Base-by-base conservation (phyloP, 2,888 invertebrate genomes). In the Limnephilus marmoratus region DNA sequence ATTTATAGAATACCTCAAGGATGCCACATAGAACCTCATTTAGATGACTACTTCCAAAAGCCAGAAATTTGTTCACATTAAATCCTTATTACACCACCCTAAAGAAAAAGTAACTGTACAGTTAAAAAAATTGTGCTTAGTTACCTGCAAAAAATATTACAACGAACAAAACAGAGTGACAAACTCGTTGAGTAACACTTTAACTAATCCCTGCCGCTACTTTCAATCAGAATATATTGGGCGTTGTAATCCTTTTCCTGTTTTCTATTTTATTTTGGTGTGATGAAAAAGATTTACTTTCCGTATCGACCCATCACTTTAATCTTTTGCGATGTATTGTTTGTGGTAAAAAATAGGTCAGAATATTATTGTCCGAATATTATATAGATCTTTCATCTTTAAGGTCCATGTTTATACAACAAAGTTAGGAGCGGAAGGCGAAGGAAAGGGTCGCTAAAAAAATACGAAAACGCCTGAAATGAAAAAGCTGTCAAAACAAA, bases 401-500 rank as follows among this genome's bases (percentile, higher is more conserved):
- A 2, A 9, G 7, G 9, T 86, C 49, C 29, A 49, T 86, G 86
- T 86, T 86, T 86, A 49, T 86, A 86, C 86, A 86, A 86, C n/a
- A 86, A 86, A 49, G 49, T 49, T 86, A 49, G 12, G 18, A 86
- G 49, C n/a, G 29, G 37, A 86, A 86, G 45, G 49, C 4, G 15
- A 13, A 86, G 13, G 86, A 45, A 86, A 86, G 29, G 37, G 49
- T 37, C 45, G n/a, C 15, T 9, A 29, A 49, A 86, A 86, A 86
- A 49, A 11, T 37, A 37, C n/a, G 45, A 86, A 85, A 86, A 86
- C 29, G 86, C n/a, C 29, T n/a, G 45, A 45, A 86, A 45, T 37
- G n/a, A 86, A 86, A 86, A 86, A 45, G 86, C 86, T 86, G 86
- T 86, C 86, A 86, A 86, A 49, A 85, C 85, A 85, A 86, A 86